Evolutionary conservation across 2,113 vertebrate species (phyloP).

Genomic region (Brachionichthys hirsutus): DNA sequence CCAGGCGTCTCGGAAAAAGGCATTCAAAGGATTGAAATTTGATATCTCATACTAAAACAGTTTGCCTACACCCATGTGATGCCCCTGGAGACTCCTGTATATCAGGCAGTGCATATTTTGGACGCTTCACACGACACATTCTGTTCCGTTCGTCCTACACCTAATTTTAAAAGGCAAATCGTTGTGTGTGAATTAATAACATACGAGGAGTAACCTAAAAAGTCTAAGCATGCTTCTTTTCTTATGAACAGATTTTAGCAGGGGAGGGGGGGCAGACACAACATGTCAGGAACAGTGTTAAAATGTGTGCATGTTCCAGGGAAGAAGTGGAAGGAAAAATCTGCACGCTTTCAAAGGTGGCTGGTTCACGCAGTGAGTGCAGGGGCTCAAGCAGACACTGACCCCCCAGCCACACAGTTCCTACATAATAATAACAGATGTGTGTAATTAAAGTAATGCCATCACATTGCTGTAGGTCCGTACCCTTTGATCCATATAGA

Average conservation of each 20-base stretch:
- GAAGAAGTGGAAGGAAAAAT: no score
- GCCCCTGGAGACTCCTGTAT: constrained; percentile 16
- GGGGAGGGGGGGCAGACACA: background rate
- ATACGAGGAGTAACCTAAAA: background rate
- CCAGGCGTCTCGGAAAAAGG: constrained; percentile 24
- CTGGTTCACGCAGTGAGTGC: no score
- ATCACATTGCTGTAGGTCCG: no score
- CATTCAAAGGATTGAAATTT: constrained; percentile 45
- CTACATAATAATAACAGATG: no score
- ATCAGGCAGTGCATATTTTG: constrained; percentile 22
- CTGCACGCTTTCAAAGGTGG: no score
- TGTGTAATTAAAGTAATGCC: no score
- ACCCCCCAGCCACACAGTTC: no score
- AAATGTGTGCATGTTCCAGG: no score
- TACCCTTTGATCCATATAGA: no score
- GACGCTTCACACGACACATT: constrained; percentile 7
- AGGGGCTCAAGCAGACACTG: no score
- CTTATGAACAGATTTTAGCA: constrained; percentile 19
- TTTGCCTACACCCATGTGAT: constrained; percentile 50
- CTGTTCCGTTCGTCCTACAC: constrained; percentile 1
- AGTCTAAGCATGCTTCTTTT: constrained; percentile 9
- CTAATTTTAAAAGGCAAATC: constrained; percentile 13
- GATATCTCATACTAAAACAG: constrained; percentile 62
- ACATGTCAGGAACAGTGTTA: background rate
- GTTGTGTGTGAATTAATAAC: background rate